phyloP scores from a whole-genome alignment of 2,113 vertebrate genomes.

The Conger conger region DNA sequence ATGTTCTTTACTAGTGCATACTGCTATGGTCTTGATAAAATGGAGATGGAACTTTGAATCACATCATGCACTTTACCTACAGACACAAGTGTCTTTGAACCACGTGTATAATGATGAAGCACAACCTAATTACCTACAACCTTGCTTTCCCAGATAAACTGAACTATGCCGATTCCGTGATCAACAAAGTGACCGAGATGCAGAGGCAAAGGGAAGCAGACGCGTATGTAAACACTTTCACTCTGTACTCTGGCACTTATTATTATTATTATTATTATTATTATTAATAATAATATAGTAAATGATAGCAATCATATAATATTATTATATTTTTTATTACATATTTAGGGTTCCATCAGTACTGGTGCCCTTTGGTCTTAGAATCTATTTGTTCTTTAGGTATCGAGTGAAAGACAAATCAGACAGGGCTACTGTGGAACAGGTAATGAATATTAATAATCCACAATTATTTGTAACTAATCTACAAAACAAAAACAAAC shows the following conservation, averaged over 20 bases:
- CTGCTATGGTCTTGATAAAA: too few species aligned
- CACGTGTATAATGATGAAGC: not conserved
- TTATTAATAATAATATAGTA: too few species aligned
- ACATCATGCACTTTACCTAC: too few species aligned
- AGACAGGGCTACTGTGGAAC: constrained; percentile 94
- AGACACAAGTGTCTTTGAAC: too few species aligned
- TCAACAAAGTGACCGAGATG: constrained; percentile 68
- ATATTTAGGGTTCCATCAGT: too few species aligned
- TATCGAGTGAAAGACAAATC: constrained; percentile 95
- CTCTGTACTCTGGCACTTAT: not conserved
- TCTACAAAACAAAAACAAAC: not conserved
- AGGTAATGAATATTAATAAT: constrained; percentile 66
- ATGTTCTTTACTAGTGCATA: too few species aligned
- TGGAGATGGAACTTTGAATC: too few species aligned
- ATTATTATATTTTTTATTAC: too few species aligned
- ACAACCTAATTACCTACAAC: not conserved
- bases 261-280: too few species aligned
- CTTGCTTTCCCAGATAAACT: constrained; percentile 61
- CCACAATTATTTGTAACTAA: not conserved
- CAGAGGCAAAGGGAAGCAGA: constrained; percentile 65
- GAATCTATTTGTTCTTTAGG: constrained; percentile 59
- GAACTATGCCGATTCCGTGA: constrained; percentile 60
- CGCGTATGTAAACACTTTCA: constrained; percentile 54
- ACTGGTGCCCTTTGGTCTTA: constrained; percentile 31
- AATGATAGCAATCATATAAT: too few species aligned